These are phyloP conservation scores for Neodiprion fabricii DNA, from an alignment of 1,140 invertebrate species.

Conservation along the genomic window DNA sequence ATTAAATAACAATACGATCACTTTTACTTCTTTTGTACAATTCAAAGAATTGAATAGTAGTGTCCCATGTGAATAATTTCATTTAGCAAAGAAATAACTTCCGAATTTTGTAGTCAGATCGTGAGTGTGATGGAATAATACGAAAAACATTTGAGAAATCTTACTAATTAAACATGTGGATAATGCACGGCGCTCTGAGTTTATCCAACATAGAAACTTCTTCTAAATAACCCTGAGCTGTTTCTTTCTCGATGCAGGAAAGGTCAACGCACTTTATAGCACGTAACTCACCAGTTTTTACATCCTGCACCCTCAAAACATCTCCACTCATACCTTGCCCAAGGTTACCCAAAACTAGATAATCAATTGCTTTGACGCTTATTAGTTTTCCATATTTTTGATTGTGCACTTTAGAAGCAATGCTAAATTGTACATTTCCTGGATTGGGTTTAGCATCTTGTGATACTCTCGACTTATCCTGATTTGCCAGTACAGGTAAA, in stretches of 20 bases:
- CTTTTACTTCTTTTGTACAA: conserved; percentile 61
- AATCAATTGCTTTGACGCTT: conserved; percentile 47
- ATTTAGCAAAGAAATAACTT: not conserved
- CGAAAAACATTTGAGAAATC: conserved; percentile 49
- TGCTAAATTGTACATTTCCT: conserved; percentile 27
- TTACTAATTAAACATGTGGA: conserved; percentile 90
- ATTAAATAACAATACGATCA: conserved; percentile 34
- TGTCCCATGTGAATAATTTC: conserved; percentile 43
- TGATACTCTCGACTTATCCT: not conserved
- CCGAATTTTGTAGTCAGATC: conserved; percentile 17
- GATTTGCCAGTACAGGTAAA: not conserved
- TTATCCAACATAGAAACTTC: conserved; percentile 87
- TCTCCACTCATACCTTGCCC: conserved; percentile 70
- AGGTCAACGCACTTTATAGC: conserved; percentile 68
- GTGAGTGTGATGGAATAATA: conserved; percentile 27
- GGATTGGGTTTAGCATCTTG: not conserved
- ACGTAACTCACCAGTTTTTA: conserved; percentile 57
- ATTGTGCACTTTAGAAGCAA: conserved; percentile 26
- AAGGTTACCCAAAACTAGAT: conserved; percentile 52
- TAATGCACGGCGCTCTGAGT: conserved; percentile 85
- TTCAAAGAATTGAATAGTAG: conserved; percentile 37
- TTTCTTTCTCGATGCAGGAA: conserved; percentile 67
- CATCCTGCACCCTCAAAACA: conserved; percentile 61
- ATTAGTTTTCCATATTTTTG: conserved; percentile 33
- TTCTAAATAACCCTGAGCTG: conserved; percentile 84